phyloP scores from a whole-genome alignment of 2,888 invertebrate species.

The Meiosimyza platycephala region DNA sequence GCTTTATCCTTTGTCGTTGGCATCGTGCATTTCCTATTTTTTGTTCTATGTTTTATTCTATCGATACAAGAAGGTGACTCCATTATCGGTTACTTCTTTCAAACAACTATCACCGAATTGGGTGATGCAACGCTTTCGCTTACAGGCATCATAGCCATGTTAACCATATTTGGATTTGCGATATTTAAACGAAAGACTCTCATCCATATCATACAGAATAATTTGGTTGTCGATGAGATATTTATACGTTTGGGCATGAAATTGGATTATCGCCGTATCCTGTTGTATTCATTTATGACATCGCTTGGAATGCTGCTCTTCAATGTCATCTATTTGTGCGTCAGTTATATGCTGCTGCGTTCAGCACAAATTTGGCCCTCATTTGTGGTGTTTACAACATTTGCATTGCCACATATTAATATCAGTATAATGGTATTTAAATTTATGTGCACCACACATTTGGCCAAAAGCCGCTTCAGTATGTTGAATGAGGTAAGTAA shows the following conservation, averaged over 20 bases:
- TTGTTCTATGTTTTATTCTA: conserved; percentile 56
- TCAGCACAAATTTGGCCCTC: conserved; percentile 61
- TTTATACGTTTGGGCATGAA: conserved; percentile 60
- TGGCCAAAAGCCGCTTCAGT: conserved; percentile 59
- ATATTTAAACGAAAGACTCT: conserved; percentile 55
- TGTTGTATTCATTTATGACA: conserved; percentile 57
- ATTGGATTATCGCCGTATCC: conserved; percentile 58
- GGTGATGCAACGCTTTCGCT: conserved; percentile 60
- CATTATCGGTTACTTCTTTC: conserved; percentile 65
- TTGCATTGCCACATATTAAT: conserved; percentile 63
- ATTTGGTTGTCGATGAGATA: conserved; percentile 59
- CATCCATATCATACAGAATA: conserved; percentile 58
- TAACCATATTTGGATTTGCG: conserved; percentile 62
- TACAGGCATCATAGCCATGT: conserved; percentile 61
- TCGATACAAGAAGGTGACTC: conserved; percentile 59
- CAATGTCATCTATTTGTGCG: conserved; percentile 59
- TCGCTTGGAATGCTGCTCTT: conserved; percentile 59
- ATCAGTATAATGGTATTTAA: conserved; percentile 64
- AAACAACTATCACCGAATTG: conserved; percentile 62
- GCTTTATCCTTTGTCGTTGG: conserved; percentile 56
- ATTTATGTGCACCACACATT: conserved; percentile 58
- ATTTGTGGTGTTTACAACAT: conserved; percentile 61
- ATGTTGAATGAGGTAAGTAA: conserved; percentile 61
- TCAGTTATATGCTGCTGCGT: conserved; percentile 59
- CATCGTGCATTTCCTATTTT: conserved; percentile 59